Evolutionary conservation across 2,888 invertebrate species (phyloP).

Genomic region (Cataglyphis rosenhaueri): DNA sequence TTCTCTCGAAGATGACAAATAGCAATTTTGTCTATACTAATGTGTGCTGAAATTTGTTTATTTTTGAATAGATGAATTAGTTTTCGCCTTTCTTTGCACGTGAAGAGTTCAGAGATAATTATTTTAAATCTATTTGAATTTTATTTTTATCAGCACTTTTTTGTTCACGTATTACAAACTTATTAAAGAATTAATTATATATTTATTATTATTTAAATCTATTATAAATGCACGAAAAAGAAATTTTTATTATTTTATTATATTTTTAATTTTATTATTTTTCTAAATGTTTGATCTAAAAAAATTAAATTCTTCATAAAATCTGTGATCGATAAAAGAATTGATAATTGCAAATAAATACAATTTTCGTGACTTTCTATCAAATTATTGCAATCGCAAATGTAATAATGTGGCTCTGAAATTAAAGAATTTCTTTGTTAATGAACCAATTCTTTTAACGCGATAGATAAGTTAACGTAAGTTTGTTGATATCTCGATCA

Average conservation of each 20-base stretch:
- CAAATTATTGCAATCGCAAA: not conserved
- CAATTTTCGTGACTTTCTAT: not conserved
- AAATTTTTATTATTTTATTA: not conserved
- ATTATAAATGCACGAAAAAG: not conserved
- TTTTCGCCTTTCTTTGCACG: not conserved
- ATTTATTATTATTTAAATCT: not conserved
- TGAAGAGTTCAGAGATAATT: not conserved
- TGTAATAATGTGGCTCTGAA: not conserved
- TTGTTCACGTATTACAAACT: not conserved
- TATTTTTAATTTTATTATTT: not conserved
- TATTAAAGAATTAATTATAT: not conserved
- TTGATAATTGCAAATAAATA: not conserved
- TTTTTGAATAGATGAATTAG: not conserved
- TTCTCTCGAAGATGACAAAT: conserved; percentile 5
- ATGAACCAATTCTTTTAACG: conserved; percentile 27
- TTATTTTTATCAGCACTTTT: not conserved
- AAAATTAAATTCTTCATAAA: not conserved
- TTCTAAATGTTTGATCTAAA: not conserved
- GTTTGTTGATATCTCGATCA: conserved; percentile 54
- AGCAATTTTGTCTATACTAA: not conserved
- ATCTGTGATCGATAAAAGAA: not conserved
- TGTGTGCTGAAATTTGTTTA: not conserved
- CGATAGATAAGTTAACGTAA: conserved; percentile 43
- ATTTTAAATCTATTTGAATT: not conserved
- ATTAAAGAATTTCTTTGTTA: conserved; percentile 33